Conservation (phyloP, 2,113 vertebrate species). For the Pseudonaja textilis region DNA sequence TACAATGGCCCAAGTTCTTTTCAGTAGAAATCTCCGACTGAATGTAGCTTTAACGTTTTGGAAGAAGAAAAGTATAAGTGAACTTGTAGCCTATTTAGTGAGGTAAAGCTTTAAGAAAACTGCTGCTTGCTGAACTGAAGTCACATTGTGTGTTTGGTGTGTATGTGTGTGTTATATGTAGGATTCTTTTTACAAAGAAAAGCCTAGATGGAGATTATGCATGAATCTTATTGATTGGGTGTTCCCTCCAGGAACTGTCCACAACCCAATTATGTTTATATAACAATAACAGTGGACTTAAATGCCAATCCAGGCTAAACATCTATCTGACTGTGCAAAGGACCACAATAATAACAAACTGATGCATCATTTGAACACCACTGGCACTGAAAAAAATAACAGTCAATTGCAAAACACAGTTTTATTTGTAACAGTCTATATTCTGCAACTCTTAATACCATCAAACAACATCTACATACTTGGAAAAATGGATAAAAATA, state of each 20-base stretch:
- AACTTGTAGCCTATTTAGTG: constrained; percentile 88
- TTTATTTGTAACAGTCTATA: not conserved
- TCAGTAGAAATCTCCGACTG: constrained; percentile 86
- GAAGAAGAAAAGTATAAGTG: constrained; percentile 85
- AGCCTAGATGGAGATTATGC: not conserved
- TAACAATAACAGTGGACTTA: not conserved
- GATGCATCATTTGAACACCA: too few relatives aligned
- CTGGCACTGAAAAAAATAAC: too few relatives aligned
- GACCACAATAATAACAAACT: too few relatives aligned
- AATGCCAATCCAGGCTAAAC: not conserved
- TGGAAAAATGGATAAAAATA: not conserved
- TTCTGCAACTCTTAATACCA: not conserved
- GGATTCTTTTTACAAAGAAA: not conserved
- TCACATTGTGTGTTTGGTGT: not conserved
- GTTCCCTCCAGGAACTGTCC: not conserved
- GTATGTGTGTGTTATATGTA: not conserved
- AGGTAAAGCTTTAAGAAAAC: constrained; percentile 73
- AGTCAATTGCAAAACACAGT: too few relatives aligned
- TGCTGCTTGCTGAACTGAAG: not conserved
- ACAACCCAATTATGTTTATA: not conserved
- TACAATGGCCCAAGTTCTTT: constrained; percentile 85
- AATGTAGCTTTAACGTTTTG: constrained; percentile 91
- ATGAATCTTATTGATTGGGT: not conserved
- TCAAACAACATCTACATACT: not conserved
- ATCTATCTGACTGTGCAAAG: too few relatives aligned